phyloP scores from a whole-genome alignment of 2,797 vertebrate genomes.

The Oreochromis grahami region DNA sequence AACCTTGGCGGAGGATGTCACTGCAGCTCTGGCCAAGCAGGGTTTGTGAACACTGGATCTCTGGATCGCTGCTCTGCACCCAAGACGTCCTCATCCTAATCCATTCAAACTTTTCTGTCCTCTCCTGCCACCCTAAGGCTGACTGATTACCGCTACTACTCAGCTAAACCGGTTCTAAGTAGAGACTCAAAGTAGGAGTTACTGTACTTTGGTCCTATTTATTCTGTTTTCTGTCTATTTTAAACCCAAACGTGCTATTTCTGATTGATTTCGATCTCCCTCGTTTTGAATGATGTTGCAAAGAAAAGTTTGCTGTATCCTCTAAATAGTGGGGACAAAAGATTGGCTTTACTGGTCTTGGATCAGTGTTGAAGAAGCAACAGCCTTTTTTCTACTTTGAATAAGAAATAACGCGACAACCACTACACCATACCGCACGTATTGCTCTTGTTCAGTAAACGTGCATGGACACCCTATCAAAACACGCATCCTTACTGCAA shows the following conservation, averaged over 20 bases:
- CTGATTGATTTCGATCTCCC: constrained; percentile 57
- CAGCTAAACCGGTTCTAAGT: constrained; percentile 40
- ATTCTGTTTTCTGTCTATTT: constrained; percentile 53
- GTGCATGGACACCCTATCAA: constrained; percentile 75
- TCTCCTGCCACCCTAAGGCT: constrained; percentile 44
- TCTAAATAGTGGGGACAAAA: constrained; percentile 17
- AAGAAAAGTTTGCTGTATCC: constrained; percentile 59
- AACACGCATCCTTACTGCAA: constrained; percentile 62
- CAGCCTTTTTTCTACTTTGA: constrained; percentile 61
- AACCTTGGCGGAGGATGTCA: constrained; percentile 95
- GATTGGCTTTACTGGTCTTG: constrained; percentile 46
- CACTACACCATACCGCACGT: constrained; percentile 63
- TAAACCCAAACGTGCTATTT: constrained; percentile 61
- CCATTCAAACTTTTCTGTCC: constrained; percentile 38
- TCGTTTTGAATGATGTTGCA: constrained; percentile 63
- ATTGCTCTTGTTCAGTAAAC: constrained; percentile 69
- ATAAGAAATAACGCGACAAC: constrained; percentile 57
- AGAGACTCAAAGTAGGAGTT: constrained; percentile 65
- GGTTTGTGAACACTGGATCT: constrained; percentile 88
- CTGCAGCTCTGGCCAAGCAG: constrained; percentile 96
- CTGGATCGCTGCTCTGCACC: background rate
- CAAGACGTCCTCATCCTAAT: constrained; percentile 1
- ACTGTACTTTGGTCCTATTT: constrained; percentile 56
- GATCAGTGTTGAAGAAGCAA: constrained; percentile 56
- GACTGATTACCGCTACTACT: background rate